Evolutionary conservation across 1,140 invertebrate species (phyloP).

Genomic region (Heterodera schachtii): DNA sequence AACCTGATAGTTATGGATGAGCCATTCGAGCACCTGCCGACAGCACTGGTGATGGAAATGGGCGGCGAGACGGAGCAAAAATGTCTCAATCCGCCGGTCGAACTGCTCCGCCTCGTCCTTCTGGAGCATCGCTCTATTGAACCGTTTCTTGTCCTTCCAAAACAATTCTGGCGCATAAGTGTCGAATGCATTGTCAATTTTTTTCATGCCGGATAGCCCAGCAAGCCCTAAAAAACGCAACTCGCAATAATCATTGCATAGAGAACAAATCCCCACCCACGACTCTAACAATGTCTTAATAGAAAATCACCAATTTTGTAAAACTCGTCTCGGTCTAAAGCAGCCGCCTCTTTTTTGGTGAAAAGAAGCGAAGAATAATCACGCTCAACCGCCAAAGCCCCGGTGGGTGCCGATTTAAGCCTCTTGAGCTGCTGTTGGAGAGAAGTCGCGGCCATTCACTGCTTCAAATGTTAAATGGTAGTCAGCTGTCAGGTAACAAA

Average conservation of each 20-base stretch:
- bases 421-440: constrained; percentile 37
- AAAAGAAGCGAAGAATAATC: constrained; percentile 44
- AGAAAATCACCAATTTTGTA: constrained; percentile 46
- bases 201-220: constrained; percentile 43
- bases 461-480: background rate
- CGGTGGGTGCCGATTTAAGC: constrained; percentile 35
- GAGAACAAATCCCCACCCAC: too few relatives aligned
- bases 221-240: constrained; percentile 37
- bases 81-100: constrained; percentile 35
- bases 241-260: background rate
- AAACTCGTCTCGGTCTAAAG: constrained; percentile 38
- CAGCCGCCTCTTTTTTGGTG: constrained; percentile 47
- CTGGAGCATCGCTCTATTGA: constrained; percentile 41
- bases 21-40: constrained; percentile 51
- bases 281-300: background rate
- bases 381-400: constrained; percentile 41
- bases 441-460: constrained; percentile 24
- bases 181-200: constrained; percentile 45
- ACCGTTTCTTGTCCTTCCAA: constrained; percentile 22
- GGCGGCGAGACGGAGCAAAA: constrained; percentile 41
- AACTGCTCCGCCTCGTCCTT: constrained; percentile 43
- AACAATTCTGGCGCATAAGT: constrained; percentile 43
- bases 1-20: constrained; percentile 51
- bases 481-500: background rate
- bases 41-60: constrained; percentile 54